These are phyloP conservation scores for Myotis findleyi DNA, from an alignment of 2,797 vertebrate species.

Conservation along the genomic window DNA sequence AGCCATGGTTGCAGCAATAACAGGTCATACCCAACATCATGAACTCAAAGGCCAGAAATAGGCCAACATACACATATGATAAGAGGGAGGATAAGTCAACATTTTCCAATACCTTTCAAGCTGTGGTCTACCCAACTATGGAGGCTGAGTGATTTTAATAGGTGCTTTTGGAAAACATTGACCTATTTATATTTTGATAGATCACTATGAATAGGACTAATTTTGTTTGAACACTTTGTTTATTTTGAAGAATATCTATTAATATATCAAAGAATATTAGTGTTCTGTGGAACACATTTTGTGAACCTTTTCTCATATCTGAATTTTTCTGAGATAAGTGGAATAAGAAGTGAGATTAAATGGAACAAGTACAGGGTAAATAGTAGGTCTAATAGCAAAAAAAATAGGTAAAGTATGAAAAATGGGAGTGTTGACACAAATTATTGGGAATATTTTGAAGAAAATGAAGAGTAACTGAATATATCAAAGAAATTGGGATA, in stretches of 20 bases:
- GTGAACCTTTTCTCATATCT: not conserved
- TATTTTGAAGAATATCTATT: no score
- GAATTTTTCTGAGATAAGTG: not conserved
- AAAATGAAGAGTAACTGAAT: not conserved
- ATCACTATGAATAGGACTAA: not conserved
- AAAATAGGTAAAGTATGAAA: not conserved
- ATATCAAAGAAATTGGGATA: not conserved
- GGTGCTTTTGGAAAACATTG: not conserved
- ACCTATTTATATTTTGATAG: slow-evolving; percentile 2
- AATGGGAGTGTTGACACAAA: not conserved
- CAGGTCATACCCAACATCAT: not conserved
- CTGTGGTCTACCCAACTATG: not conserved
- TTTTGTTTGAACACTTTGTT: not conserved
- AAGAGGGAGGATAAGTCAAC: not conserved
- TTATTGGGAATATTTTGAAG: not conserved
- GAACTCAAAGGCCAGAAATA: not conserved
- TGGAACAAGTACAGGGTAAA: not conserved
- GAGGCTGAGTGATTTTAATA: not conserved
- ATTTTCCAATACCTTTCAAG: not conserved
- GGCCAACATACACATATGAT: not conserved
- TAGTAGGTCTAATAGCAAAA: not conserved
- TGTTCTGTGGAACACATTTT: not conserved
- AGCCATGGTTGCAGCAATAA: not conserved
- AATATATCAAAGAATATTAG: not conserved
- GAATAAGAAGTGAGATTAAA: not conserved